These are phyloP conservation scores for Palythoa grandis DNA, from an alignment of 92 coral and sea anemone species.

Conservation along the genomic window DNA sequence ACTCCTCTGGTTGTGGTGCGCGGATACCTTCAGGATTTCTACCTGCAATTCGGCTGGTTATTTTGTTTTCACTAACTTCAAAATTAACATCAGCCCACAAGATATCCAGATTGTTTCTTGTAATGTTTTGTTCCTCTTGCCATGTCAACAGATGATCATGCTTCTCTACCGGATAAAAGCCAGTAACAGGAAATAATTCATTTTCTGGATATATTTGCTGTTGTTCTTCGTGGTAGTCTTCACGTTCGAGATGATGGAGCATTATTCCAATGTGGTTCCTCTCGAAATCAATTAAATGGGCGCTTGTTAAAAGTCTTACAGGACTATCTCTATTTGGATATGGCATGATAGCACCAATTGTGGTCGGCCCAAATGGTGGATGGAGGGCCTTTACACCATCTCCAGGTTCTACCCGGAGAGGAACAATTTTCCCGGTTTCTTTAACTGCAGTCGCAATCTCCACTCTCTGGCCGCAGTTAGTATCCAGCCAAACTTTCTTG, in stretches of 20 bases:
- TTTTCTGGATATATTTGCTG: not conserved
- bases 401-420: too few relatives aligned
- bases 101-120: not conserved
- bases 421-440: not conserved
- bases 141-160: not conserved
- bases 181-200: not conserved
- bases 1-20: too few relatives aligned
- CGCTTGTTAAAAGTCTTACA: not conserved
- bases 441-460: not conserved
- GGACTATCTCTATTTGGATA: not conserved
- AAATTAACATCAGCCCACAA: constrained; percentile 8
- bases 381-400: too few relatives aligned
- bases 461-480: not conserved
- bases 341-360: too few relatives aligned
- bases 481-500: not conserved
- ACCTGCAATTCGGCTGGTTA: too few relatives aligned
- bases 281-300: not conserved
- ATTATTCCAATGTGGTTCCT: not conserved
- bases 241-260: not conserved
- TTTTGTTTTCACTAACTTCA: too few relatives aligned
- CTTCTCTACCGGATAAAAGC: not conserved
- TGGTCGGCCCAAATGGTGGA: too few relatives aligned
- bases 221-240: not conserved
- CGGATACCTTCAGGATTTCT: too few relatives aligned
- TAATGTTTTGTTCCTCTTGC: not conserved